These are phyloP conservation scores for Cylindroiulus punctatus DNA, from an alignment of 2,888 invertebrate genomes.

Conservation along the genomic window DNA sequence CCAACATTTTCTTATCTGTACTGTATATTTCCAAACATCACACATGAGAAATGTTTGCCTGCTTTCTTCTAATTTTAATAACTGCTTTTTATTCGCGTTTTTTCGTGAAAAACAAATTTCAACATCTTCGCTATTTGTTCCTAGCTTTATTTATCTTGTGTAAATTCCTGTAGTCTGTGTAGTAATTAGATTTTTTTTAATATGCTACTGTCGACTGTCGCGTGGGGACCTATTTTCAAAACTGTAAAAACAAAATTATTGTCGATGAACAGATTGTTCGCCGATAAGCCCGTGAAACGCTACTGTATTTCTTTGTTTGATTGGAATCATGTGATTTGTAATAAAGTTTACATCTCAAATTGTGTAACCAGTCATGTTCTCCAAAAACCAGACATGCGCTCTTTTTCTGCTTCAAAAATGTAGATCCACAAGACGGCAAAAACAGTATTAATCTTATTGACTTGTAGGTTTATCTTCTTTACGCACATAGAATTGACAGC, in stretches of 20 bases:
- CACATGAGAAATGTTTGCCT: neutral
- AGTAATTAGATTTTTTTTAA: neutral
- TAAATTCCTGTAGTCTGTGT: neutral
- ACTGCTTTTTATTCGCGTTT: neutral
- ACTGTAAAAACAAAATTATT: neutral
- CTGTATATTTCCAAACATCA: neutral
- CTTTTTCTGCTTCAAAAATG: neutral
- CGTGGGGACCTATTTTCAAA: conserved; percentile 11
- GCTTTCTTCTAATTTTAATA: conserved; percentile 5
- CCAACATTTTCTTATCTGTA: neutral
- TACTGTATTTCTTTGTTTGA: conserved; percentile 23
- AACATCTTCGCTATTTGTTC: conserved; percentile 13
- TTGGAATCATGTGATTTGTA: conserved; percentile 21
- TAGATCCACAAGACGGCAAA: neutral
- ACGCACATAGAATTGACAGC: neutral
- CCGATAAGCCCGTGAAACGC: neutral
- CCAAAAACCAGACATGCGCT: no score
- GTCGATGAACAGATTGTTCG: neutral
- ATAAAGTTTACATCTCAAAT: neutral
- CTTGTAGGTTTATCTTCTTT: neutral
- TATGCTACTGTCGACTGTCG: neutral
- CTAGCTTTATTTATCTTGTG: conserved; percentile 33
- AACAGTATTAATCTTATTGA: neutral
- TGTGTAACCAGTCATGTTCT: neutral
- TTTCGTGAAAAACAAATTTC: neutral